phyloP scores from a whole-genome alignment of 2,888 invertebrate species.

The Clepsis dumicolana region DNA sequence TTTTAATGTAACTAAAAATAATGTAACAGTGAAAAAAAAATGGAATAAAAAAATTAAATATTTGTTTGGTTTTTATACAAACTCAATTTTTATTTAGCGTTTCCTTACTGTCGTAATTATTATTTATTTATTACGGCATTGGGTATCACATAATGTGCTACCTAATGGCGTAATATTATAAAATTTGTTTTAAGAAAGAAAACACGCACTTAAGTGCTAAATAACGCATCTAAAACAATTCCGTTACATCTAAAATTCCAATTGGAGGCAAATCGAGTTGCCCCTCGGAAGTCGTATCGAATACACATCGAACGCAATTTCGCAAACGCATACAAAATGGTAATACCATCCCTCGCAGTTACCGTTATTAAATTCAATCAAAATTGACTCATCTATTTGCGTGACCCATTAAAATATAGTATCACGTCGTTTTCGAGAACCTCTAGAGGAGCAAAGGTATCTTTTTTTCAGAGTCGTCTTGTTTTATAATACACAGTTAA shows the following conservation, averaged over 20 bases:
- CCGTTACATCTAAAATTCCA: background rate
- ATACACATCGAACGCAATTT: conserved; percentile 18
- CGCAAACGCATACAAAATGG: conserved; percentile 14
- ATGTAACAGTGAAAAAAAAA: too few species aligned
- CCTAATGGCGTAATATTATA: background rate
- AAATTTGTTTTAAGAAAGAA: background rate
- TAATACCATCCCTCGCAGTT: conserved; percentile 1
- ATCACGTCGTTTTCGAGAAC: too few species aligned
- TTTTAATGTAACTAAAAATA: too few species aligned
- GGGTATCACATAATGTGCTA: too few species aligned
- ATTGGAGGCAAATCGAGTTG: conserved; percentile 23
- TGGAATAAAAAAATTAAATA: too few species aligned
- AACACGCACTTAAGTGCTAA: background rate
- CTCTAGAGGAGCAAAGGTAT: too few species aligned
- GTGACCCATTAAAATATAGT: background rate
- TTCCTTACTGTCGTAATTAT: too few species aligned
- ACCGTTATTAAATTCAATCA: conserved; percentile 7
- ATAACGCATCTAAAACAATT: conserved; percentile 3
- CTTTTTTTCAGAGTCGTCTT: background rate
- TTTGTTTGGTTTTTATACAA: too few species aligned
- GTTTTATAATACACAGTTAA: too few species aligned
- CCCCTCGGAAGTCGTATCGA: conserved; percentile 19
- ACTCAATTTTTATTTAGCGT: too few species aligned
- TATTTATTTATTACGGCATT: too few species aligned
- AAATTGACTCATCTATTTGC: conserved; percentile 1